Percentiles rank a stretch among this genome's conserved stretches.
These are phyloP conservation scores for Cladopsammia gracilis DNA, from an alignment of 64 coral and sea anemone genomes.

Conservation along the genomic window DNA sequence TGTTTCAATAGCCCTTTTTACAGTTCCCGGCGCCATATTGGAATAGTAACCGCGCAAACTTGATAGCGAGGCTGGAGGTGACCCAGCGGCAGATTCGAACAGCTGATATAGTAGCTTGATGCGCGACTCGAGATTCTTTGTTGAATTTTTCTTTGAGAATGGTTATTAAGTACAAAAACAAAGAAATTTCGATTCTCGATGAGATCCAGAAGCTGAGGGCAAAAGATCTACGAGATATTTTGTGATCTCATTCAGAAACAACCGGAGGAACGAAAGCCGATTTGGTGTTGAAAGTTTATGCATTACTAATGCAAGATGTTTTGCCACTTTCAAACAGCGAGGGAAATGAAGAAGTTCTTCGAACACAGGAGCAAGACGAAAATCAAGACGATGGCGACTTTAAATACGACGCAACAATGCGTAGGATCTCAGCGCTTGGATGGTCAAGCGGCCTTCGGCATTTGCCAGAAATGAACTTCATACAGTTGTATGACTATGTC, in stretches of 20 bases:
- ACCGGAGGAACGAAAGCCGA: constrained; percentile 68
- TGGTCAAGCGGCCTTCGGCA: too few relatives aligned
- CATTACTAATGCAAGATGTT: constrained; percentile 52
- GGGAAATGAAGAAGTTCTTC: background rate
- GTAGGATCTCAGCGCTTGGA: constrained; percentile 53
- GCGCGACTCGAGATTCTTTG: background rate
- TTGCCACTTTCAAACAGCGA: background rate
- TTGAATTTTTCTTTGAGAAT: background rate
- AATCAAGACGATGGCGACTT: too few relatives aligned
- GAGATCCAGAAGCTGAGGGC: background rate
- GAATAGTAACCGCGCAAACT: constrained; percentile 27
- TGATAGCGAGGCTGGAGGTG: constrained; percentile 35
- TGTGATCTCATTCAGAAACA: constrained; percentile 26
- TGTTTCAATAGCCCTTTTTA: constrained; percentile 39
- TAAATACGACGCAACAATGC: too few relatives aligned
- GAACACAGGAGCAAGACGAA: too few relatives aligned
- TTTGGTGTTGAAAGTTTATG: constrained; percentile 48
- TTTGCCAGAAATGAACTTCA: constrained; percentile 52
- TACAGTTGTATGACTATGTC: too few relatives aligned
- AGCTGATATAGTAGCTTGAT: background rate
- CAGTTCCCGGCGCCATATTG: constrained; percentile 60
- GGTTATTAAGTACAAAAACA: background rate
- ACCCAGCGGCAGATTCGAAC: background rate
- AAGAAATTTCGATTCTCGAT: background rate
- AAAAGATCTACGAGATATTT: background rate